Percentiles rank a stretch among this genome's conserved stretches.
These are phyloP conservation scores for Hylaeus anthracinus DNA, from an alignment of 1,140 invertebrate species.

Conservation along the genomic window DNA sequence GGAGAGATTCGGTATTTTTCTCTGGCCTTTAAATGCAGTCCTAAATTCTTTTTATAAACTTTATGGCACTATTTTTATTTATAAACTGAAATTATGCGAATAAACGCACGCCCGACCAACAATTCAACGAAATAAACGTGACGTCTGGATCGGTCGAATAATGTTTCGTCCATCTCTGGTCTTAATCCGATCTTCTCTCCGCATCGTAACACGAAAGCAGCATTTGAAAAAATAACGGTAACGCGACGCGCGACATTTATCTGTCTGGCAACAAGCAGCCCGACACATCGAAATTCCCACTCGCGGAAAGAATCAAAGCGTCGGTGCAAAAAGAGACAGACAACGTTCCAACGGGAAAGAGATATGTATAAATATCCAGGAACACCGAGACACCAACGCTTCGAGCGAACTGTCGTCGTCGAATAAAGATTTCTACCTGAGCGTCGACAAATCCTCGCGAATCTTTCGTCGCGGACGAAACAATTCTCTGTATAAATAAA, in stretches of 20 bases:
- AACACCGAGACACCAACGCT: conserved; percentile 7
- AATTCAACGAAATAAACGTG: no score
- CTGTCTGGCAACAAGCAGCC: background rate
- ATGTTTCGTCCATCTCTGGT: no score
- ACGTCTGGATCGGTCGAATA: no score
- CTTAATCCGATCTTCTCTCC: background rate
- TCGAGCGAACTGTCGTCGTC: background rate
- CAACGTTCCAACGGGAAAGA: background rate
- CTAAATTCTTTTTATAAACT: no score
- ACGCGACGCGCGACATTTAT: background rate
- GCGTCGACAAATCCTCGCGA: background rate
- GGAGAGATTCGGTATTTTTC: no score
- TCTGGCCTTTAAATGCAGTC: no score
- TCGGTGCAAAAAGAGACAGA: no score
- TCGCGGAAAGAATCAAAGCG: background rate
- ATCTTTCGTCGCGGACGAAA: no score
- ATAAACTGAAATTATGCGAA: no score
- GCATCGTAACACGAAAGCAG: background rate
- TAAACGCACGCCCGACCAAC: no score
- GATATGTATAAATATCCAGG: background rate
- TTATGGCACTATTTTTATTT: no score
- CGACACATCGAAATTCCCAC: conserved; percentile 1
- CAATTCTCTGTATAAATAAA: no score
- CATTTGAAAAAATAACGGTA: background rate
- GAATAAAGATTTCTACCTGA: background rate